Base-by-base conservation (phyloP, 2,888 invertebrate genomes). In the Zaprionus obscuricornis region DNA sequence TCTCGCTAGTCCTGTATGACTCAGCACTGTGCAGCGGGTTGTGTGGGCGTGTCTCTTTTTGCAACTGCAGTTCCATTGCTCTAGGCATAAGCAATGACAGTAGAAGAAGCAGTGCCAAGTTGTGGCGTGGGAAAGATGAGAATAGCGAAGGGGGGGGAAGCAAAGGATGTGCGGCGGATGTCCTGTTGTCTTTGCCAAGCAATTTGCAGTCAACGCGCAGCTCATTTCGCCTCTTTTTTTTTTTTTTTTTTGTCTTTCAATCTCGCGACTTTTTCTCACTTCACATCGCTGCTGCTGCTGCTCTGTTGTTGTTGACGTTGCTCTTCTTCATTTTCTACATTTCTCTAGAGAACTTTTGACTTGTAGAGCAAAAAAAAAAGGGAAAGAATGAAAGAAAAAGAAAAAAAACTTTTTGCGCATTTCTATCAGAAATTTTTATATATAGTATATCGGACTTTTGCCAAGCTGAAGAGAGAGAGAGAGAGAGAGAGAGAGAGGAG, bases 401-500 rank as follows among this genome's bases (percentile, higher is more conserved):
- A 42, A 40, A 22, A 45, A 29, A 55, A 56, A 68, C 37, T 54
- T 33, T 68, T 68, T 60, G 60, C 56, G 74, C 59, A 57, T 66
- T 69, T 70, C 69, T 72, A 73, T 71, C 70, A 71, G 50, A 67
- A 71, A 55, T 65, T n/a, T n/a, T n/a, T n/a, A n/a, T n/a, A n/a
- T n/a, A n/a, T n/a, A n/a, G n/a, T n/a, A n/a, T n/a, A n/a, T n/a
- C n/a, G n/a, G n/a, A n/a, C n/a, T n/a, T n/a, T n/a, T n/a, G n/a
- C n/a, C n/a, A n/a, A n/a, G n/a, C n/a, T n/a, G n/a, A n/a, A n/a
- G n/a, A n/a, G n/a, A n/a, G n/a, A n/a, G n/a, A n/a, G n/a, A n/a
- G n/a, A n/a, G n/a, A n/a, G n/a, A n/a, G n/a, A n/a, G n/a, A n/a
- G n/a, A n/a, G n/a, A n/a, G n/a, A n/a, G n/a, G n/a, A n/a, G 46